A percentile compares a stretch with the other conserved stretches of the same genome.
Conservation (phyloP, 2,797 vertebrate genomes). For the Lutjanus campechanus region DNA sequence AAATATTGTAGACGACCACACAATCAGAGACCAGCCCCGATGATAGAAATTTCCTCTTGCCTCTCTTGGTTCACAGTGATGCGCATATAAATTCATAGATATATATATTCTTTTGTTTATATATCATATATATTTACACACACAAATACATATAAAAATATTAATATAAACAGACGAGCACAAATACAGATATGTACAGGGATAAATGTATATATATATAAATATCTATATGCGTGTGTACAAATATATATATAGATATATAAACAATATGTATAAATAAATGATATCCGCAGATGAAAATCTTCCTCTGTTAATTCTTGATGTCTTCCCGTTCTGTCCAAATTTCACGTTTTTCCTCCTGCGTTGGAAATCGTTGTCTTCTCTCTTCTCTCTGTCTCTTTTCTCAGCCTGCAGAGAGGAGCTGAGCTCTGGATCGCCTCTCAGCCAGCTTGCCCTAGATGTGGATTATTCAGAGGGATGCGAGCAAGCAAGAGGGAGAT, state of each 20-base stretch:
- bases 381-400: slow-evolving; percentile 79
- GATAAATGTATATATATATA: slow-evolving; percentile 84
- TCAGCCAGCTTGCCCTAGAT: slow-evolving; percentile 90
- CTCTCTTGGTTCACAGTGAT: slow-evolving; percentile 89
- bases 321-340: slow-evolving; percentile 80
- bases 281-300: slow-evolving; percentile 87
- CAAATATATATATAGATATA: slow-evolving; percentile 88
- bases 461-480: slow-evolving; percentile 90
- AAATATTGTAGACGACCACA: slow-evolving; percentile 87
- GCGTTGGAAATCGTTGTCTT: slow-evolving; percentile 83
- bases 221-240: slow-evolving; percentile 84
- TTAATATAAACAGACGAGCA: slow-evolving; percentile 89
- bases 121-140: slow-evolving; percentile 91
- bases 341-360: slow-evolving; percentile 83
- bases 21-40: slow-evolving; percentile 91
- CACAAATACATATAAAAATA: slow-evolving; percentile 91
- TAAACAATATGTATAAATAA: slow-evolving; percentile 89
- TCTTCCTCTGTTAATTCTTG: slow-evolving; percentile 81
- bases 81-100: slow-evolving; percentile 89
- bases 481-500: slow-evolving; percentile 81
- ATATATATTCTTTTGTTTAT: slow-evolving; percentile 87
- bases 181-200: slow-evolving; percentile 87
- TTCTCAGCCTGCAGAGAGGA: slow-evolving; percentile 89
- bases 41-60: slow-evolving; percentile 86
- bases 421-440: slow-evolving; percentile 88